A percentile compares a stretch with the other conserved stretches of the same genome.
phyloP scores from a whole-genome alignment of 2,888 invertebrate genomes.

The Oscheius onirici region DNA sequence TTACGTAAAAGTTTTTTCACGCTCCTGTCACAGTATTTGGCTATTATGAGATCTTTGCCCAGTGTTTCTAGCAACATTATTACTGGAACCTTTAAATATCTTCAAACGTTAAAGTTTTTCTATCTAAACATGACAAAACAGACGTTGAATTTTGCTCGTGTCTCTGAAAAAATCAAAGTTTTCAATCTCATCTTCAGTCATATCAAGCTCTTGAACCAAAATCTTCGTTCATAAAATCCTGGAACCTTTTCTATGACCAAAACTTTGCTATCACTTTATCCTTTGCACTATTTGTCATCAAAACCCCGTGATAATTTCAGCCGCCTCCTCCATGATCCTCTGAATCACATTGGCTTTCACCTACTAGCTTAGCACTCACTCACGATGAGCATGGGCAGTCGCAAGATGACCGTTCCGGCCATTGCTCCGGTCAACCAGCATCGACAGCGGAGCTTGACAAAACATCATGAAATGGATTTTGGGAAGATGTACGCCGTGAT shows the following conservation, averaged over 20 bases:
- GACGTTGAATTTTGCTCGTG: too few relatives aligned
- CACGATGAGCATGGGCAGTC: constrained; percentile 5
- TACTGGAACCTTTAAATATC: too few relatives aligned
- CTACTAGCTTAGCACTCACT: neutral
- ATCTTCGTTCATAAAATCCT: too few relatives aligned
- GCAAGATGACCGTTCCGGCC: constrained; percentile 21
- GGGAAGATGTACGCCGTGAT: constrained; percentile 60
- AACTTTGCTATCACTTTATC: neutral
- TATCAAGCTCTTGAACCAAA: too few relatives aligned
- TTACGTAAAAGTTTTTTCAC: too few relatives aligned
- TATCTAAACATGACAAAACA: too few relatives aligned
- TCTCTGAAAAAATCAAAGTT: too few relatives aligned
- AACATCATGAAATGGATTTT: constrained; percentile 56
- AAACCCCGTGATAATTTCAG: neutral
- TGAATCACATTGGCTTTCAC: neutral
- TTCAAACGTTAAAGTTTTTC: too few relatives aligned
- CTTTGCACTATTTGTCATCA: constrained; percentile 1
- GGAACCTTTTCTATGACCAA: neutral
- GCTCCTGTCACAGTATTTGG: too few relatives aligned
- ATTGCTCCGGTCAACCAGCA: constrained; percentile 11
- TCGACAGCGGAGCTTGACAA: constrained; percentile 18
- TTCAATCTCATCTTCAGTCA: too few relatives aligned
- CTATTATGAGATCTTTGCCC: too few relatives aligned
- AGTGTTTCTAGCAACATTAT: too few relatives aligned
- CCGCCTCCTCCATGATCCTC: constrained; percentile 13